These are phyloP conservation scores for Cynodonichthys magdalenae DNA, from an alignment of 2,797 vertebrate species.

Conservation along the genomic window DNA sequence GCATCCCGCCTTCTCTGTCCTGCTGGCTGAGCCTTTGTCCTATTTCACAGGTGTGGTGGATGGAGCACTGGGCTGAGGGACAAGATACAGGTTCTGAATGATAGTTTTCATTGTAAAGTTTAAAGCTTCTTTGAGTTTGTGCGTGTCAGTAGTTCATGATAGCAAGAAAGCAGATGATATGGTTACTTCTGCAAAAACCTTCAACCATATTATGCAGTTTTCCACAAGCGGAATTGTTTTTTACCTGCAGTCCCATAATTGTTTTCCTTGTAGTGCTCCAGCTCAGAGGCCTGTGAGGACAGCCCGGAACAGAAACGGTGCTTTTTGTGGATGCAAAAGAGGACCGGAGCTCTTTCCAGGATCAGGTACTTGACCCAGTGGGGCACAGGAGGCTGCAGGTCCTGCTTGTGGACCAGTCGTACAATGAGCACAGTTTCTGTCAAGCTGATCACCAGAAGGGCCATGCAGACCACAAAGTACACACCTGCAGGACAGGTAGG, in stretches of 20 bases:
- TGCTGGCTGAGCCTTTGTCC: constrained; percentile 63
- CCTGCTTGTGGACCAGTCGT: constrained; percentile 93
- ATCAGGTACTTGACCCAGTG: constrained; percentile 88
- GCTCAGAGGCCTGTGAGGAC: constrained; percentile 50
- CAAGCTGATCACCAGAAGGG: constrained; percentile 94
- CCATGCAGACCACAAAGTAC: constrained; percentile 99
- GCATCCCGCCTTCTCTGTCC: constrained; percentile 54
- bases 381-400: constrained; percentile 91
- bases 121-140: neutral
- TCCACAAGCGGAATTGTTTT: no score
- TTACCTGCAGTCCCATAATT: constrained; percentile 75
- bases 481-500: constrained; percentile 78
- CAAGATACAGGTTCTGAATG: neutral
- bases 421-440: constrained; percentile 95
- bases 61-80: constrained; percentile 79
- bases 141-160: no score
- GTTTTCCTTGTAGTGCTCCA: constrained; percentile 80
- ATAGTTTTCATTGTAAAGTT: neutral
- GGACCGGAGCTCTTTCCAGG: constrained; percentile 82
- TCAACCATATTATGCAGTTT: no score
- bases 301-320: constrained; percentile 72
- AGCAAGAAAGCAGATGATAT: neutral
- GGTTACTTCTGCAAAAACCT: no score
- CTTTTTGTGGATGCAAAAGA: constrained; percentile 88
- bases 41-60: constrained; percentile 75